phyloP scores from a whole-genome alignment of 2,888 invertebrate species.

The Platycheirus rosarum region DNA sequence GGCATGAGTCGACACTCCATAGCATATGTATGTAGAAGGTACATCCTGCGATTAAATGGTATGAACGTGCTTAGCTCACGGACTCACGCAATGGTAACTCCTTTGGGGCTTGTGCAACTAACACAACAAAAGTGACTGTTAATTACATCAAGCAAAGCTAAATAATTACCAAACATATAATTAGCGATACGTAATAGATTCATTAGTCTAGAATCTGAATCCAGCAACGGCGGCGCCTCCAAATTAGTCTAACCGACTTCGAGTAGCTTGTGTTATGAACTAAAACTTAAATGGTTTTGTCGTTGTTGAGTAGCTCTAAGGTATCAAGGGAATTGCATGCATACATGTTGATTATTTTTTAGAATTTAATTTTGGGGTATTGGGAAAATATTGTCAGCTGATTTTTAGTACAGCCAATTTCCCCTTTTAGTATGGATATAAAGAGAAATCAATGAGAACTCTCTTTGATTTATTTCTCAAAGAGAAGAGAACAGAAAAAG shows the following conservation, averaged over 20 bases:
- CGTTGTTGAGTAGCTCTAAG: no score
- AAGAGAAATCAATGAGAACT: no score
- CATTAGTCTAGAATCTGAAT: no score
- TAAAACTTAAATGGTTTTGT: no score
- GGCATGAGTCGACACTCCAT: slow-evolving; percentile 1
- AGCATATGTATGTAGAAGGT: neutral
- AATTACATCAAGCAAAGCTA: slow-evolving; percentile 33
- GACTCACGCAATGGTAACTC: slow-evolving; percentile 13
- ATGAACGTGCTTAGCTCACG: slow-evolving; percentile 19
- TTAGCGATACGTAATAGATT: no score
- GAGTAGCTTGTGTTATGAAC: slow-evolving; percentile 25
- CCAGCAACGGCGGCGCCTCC: neutral
- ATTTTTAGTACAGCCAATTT: slow-evolving; percentile 60
- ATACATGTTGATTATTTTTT: no score
- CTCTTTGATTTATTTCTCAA: no score
- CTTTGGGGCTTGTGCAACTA: neutral
- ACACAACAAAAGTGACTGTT: slow-evolving; percentile 37
- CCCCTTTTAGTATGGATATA: slow-evolving; percentile 11
- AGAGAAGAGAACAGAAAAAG: no score
- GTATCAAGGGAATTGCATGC: no score
- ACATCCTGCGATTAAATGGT: slow-evolving; percentile 10
- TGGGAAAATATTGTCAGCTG: slow-evolving; percentile 38
- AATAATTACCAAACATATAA: slow-evolving; percentile 40
- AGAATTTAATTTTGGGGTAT: neutral
- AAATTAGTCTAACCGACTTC: slow-evolving; percentile 11